Percentiles rank a stretch among this genome's conserved stretches.
Evolutionary conservation across 2,888 invertebrate species (phyloP).

Genomic region (Folsomia candida): DNA sequence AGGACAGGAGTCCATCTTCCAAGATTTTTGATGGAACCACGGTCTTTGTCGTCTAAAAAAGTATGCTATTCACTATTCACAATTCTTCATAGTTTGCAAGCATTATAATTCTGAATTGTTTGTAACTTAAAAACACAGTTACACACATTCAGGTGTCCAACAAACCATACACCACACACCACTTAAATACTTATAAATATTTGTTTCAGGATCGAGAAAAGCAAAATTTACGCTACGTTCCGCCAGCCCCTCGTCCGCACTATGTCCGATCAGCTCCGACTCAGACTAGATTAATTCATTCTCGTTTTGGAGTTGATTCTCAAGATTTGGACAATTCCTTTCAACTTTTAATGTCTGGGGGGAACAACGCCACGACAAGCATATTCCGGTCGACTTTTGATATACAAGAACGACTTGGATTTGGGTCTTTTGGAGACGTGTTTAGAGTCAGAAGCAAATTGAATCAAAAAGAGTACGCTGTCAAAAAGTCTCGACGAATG

Average conservation of each 20-base stretch:
- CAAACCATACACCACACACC: neutral
- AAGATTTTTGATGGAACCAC: slow-evolving; percentile 43
- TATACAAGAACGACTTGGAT: slow-evolving; percentile 64
- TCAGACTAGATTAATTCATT: slow-evolving; percentile 44
- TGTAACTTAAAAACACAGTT: neutral
- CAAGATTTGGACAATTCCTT: slow-evolving; percentile 45
- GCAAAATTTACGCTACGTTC: slow-evolving; percentile 37
- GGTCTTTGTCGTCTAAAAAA: slow-evolving; percentile 46
- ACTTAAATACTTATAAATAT: too few relatives aligned
- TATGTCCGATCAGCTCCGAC: slow-evolving; percentile 42
- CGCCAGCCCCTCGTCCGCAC: slow-evolving; percentile 48
- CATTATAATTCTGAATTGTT: neutral
- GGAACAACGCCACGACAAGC: slow-evolving; percentile 49
- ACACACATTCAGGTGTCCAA: too few relatives aligned
- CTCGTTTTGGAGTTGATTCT: slow-evolving; percentile 38
- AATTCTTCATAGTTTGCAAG: neutral
- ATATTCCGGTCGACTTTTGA: slow-evolving; percentile 70
- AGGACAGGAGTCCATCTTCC: slow-evolving; percentile 42
- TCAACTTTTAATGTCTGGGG: slow-evolving; percentile 34
- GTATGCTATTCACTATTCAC: slow-evolving; percentile 21
- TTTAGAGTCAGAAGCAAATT: slow-evolving; percentile 66
- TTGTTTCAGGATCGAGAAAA: slow-evolving; percentile 42
- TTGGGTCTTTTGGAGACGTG: slow-evolving; percentile 74
- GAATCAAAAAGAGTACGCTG: slow-evolving; percentile 67
- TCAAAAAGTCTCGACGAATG: slow-evolving; percentile 66